Evolutionary conservation across 2,888 invertebrate species (phyloP).

Genomic region (Augiades crinisus): DNA sequence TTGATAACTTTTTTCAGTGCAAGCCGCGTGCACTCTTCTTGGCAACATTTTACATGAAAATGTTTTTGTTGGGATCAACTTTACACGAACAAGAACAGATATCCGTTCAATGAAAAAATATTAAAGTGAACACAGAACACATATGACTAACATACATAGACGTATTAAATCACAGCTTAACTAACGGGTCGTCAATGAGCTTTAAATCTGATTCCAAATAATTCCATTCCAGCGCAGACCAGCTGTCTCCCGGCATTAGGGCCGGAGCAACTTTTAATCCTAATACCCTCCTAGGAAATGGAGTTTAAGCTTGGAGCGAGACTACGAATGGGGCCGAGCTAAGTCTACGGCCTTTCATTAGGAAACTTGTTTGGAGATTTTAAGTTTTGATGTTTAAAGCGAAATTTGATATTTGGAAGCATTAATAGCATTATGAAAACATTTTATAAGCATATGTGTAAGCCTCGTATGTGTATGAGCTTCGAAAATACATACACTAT

Average conservation of each 20-base stretch:
- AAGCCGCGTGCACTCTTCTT: too few relatives aligned
- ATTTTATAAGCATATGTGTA: too few relatives aligned
- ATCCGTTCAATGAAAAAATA: not conserved
- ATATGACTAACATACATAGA: not conserved
- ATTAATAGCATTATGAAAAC: not conserved
- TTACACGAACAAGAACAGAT: too few relatives aligned
- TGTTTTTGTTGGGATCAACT: too few relatives aligned
- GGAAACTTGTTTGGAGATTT: slow-evolving; percentile 20
- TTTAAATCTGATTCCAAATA: slow-evolving; percentile 36
- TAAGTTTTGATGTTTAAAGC: slow-evolving; percentile 5
- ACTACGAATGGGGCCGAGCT: slow-evolving; percentile 19
- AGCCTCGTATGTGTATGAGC: too few relatives aligned
- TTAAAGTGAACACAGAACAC: not conserved
- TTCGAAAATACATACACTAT: too few relatives aligned
- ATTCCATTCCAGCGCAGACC: slow-evolving; percentile 43
- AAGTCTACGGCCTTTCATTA: slow-evolving; percentile 25
- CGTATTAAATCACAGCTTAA: slow-evolving; percentile 3
- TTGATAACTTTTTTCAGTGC: not conserved
- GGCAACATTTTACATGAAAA: too few relatives aligned
- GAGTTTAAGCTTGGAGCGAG: slow-evolving; percentile 62
- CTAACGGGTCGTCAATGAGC: slow-evolving; percentile 30
- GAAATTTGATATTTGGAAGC: slow-evolving; percentile 16
- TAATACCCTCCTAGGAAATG: slow-evolving; percentile 72
- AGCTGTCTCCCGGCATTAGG: slow-evolving; percentile 53
- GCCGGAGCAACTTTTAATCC: slow-evolving; percentile 68